These are phyloP conservation scores for Sinocyclocheilus anophthalmus DNA, from an alignment of 2,113 vertebrate species.

Conservation along the genomic window DNA sequence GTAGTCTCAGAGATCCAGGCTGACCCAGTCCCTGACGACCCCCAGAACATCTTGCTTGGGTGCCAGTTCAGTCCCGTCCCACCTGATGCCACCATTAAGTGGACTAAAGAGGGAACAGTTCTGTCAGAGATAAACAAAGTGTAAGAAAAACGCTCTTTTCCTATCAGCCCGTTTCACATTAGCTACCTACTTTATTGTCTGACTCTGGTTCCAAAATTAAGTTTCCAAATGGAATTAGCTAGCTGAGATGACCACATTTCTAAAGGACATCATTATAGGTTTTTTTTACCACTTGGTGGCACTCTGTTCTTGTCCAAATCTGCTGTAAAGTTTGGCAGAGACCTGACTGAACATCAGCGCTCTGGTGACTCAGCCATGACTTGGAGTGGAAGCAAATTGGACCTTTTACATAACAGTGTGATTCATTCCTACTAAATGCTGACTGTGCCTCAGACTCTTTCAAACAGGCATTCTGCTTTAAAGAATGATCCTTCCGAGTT, in stretches of 20 bases:
- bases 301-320: constrained; percentile 15
- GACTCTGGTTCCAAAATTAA: neutral
- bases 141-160: constrained; percentile 66
- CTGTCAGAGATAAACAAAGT: constrained; percentile 82
- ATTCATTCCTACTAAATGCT: constrained; percentile 48
- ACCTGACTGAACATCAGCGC: constrained; percentile 24
- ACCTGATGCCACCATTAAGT: constrained; percentile 80
- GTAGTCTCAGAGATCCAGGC: constrained; percentile 84
- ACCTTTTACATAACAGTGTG: constrained; percentile 53
- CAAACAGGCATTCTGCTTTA: neutral
- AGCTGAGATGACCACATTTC: neutral
- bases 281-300: constrained; percentile 39
- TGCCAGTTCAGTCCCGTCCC: constrained; percentile 85
- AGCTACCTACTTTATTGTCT: neutral
- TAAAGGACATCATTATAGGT: neutral
- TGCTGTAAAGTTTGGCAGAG: constrained; percentile 38
- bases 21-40: constrained; percentile 74
- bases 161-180: neutral
- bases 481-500: neutral
- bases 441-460: neutral
- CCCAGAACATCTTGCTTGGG: constrained; percentile 84
- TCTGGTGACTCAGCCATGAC: constrained; percentile 52
- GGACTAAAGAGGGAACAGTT: constrained; percentile 82
- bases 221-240: too few species aligned
- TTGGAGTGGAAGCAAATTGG: constrained; percentile 43